Evolutionary conservation across 2,797 vertebrate species (phyloP).

Genomic region (Nannoperca obscura): DNA sequence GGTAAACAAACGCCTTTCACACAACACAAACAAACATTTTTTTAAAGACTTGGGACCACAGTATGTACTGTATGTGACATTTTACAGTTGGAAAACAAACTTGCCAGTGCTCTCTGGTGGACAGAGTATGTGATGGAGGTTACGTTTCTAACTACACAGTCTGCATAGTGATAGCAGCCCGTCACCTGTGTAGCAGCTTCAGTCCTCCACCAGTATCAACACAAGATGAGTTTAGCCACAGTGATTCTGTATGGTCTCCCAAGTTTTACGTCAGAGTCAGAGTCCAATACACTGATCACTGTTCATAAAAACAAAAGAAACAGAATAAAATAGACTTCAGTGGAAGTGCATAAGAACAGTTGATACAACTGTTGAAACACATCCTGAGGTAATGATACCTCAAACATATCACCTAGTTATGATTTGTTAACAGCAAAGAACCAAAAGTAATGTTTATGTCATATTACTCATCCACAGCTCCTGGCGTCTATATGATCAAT

Average conservation of each 20-base stretch:
- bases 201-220: not conserved
- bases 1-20: not conserved
- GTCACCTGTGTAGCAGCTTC: not conserved
- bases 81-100: not conserved
- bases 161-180: not conserved
- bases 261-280: not conserved
- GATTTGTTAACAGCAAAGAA: conserved; percentile 43
- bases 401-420: too few species aligned
- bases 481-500: conserved; percentile 12
- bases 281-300: not conserved
- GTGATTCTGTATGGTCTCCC: not conserved
- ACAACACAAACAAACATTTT: not conserved
- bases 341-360: not conserved
- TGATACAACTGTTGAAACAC: not conserved
- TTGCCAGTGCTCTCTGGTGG: conserved; percentile 14
- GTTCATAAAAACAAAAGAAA: not conserved
- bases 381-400: conserved; percentile 4
- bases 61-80: not conserved
- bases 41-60: not conserved
- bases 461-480: conserved; percentile 48
- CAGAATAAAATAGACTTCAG: not conserved
- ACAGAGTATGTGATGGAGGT: not conserved
- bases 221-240: not conserved
- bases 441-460: conserved; percentile 37
- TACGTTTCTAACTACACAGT: not conserved